A percentile compares a stretch with the other conserved stretches of the same genome.
Evolutionary conservation across 2,113 vertebrate genomes (phyloP).

Genomic region (Megaleporinus macrocephalus): DNA sequence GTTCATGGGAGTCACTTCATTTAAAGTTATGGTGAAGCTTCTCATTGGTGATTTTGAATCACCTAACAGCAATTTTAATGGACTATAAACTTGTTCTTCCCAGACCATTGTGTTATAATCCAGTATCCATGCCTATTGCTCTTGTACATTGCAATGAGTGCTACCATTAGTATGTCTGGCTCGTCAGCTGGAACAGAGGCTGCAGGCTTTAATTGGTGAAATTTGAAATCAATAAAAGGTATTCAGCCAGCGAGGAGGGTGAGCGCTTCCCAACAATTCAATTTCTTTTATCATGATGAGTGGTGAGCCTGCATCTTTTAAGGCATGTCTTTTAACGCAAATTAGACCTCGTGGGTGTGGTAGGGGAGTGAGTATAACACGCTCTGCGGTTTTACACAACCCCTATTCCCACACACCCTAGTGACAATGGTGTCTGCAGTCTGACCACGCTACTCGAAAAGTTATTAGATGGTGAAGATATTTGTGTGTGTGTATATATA

Average conservation of each 20-base stretch:
- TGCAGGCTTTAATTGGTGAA: slow-evolving; percentile 50
- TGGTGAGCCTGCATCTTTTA: slow-evolving; percentile 30
- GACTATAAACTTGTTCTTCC: not conserved
- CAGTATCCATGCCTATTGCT: slow-evolving; percentile 5
- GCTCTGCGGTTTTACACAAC: not conserved
- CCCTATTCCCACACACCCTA: no score
- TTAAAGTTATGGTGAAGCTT: no score
- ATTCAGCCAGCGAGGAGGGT: slow-evolving; percentile 55
- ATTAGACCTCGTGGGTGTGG: slow-evolving; percentile 43
- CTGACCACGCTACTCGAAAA: not conserved
- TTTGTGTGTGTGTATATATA: no score
- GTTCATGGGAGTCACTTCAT: not conserved
- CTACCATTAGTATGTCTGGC: slow-evolving; percentile 8
- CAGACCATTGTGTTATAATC: not conserved
- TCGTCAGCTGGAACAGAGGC: slow-evolving; percentile 52
- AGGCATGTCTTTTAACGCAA: slow-evolving; percentile 65
- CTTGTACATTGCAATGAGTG: not conserved
- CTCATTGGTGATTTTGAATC: not conserved
- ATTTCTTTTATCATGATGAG: slow-evolving; percentile 63
- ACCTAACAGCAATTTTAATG: not conserved
- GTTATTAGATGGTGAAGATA: not conserved
- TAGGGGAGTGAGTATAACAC: not conserved
- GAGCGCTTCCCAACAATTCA: slow-evolving; percentile 56
- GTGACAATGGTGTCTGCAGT: no score
- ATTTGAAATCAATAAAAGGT: slow-evolving; percentile 65